Evolutionary conservation across 1,140 invertebrate species (phyloP).

Genomic region (Macrocentrus cingulum): DNA sequence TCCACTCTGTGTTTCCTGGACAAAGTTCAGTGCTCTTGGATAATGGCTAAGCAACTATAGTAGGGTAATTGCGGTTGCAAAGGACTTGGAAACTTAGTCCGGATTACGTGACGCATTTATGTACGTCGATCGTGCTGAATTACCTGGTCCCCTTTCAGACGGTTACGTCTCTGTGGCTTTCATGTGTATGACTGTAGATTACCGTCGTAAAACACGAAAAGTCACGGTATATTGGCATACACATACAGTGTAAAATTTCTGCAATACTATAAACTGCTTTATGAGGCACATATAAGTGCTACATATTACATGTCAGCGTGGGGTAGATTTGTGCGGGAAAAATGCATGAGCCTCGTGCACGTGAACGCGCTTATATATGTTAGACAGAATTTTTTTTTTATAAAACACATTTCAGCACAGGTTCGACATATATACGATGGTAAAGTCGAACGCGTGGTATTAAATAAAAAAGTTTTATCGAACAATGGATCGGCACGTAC

Average conservation of each 20-base stretch:
- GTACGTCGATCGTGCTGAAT: no score
- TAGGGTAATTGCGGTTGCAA: no score
- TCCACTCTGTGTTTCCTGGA: no score
- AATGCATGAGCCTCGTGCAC: no score
- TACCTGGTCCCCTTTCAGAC: not conserved
- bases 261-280: conserved; percentile 23
- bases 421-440: not conserved
- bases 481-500: conserved; percentile 11
- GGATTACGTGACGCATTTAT: no score
- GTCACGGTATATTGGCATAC: conserved; percentile 17
- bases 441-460: conserved; percentile 7
- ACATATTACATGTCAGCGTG: conserved; percentile 35
- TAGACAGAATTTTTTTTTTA: no score
- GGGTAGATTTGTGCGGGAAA: not conserved
- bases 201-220: conserved; percentile 25
- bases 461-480: conserved; percentile 9
- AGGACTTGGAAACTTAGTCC: no score
- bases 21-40: no score
- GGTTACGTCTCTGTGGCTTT: not conserved
- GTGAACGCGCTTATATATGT: no score
- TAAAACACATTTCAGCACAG: no score
- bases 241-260: conserved; percentile 8
- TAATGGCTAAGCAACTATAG: no score
- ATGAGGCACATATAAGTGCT: conserved; percentile 35
- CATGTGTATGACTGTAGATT: not conserved